A percentile compares a stretch with the other conserved stretches of the same genome.
Conservation (phyloP, 2,113 vertebrate species). For the Equus przewalskii region DNA sequence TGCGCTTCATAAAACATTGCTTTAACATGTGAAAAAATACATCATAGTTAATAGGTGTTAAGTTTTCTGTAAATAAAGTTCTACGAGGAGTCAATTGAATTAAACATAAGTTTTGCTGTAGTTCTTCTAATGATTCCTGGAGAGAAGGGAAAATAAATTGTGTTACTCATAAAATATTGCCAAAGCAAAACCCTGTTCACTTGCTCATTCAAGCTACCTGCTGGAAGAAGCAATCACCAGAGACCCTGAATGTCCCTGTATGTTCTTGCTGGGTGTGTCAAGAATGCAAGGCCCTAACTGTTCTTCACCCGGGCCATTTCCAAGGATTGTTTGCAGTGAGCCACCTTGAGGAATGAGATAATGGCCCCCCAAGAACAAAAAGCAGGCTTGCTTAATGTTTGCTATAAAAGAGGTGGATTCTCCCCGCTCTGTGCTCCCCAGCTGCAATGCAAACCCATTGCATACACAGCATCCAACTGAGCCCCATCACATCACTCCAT, state of each 20-base stretch:
- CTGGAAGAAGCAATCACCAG: background rate
- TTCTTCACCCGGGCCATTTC: background rate
- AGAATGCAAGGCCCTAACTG: background rate
- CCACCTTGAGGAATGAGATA: background rate
- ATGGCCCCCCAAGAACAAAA: background rate
- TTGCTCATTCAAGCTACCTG: background rate
- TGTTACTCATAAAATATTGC: conserved; percentile 46
- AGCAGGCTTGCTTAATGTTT: background rate
- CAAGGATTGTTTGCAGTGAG: background rate
- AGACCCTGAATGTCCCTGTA: background rate
- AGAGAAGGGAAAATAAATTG: conserved; percentile 38
- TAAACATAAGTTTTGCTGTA: conserved; percentile 90
- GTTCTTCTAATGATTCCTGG: conserved; percentile 10
- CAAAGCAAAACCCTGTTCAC: background rate
- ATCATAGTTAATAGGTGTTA: conserved; percentile 90
- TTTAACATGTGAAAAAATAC: conserved; percentile 94
- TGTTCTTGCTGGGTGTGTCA: background rate
- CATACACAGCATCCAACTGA: background rate
- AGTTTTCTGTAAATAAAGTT: conserved; percentile 90
- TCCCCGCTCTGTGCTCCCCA: background rate
- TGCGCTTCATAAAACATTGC: conserved; percentile 94
- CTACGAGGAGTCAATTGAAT: conserved; percentile 92
- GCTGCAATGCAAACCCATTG: background rate
- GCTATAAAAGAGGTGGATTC: background rate
- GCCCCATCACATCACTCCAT: background rate